Evolutionary conservation across 2,797 vertebrate species (phyloP).

Genomic region (Bradypodion ventrale): DNA sequence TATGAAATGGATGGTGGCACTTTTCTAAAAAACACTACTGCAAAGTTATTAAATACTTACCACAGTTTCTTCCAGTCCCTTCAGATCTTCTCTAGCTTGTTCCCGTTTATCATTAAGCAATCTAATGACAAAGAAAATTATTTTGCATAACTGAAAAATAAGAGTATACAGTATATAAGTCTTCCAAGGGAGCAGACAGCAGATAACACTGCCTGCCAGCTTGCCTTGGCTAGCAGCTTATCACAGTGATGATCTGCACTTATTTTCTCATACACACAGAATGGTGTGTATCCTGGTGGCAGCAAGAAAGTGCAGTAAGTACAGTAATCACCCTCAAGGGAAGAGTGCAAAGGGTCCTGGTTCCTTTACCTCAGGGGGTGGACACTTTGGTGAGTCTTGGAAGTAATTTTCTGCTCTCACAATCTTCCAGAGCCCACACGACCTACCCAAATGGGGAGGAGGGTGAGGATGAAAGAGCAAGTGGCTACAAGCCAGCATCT

Average conservation of each 20-base stretch:
- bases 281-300: background rate
- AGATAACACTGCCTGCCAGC: background rate
- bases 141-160: constrained; percentile 1
- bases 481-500: too few species aligned
- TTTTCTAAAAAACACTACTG: background rate
- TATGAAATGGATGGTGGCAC: background rate
- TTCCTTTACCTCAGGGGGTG: background rate
- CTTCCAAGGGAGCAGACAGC: background rate
- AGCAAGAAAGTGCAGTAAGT: background rate
- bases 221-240: background rate
- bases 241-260: background rate
- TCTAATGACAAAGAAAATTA: constrained; percentile 68
- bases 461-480: too few species aligned
- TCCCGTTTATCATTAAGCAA: constrained; percentile 90
- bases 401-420: too few species aligned
- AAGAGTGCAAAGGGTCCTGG: background rate
- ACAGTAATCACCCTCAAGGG: background rate
- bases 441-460: too few species aligned
- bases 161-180: constrained; percentile 14
- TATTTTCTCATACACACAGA: background rate
- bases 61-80: constrained; percentile 96
- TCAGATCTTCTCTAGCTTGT: constrained; percentile 92
- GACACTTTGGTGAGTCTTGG: too few species aligned
- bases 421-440: too few species aligned
- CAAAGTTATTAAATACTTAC: constrained; percentile 73